Base-by-base conservation (phyloP, 92 coral and sea anemone species). In the Blastomussa wellsi region DNA sequence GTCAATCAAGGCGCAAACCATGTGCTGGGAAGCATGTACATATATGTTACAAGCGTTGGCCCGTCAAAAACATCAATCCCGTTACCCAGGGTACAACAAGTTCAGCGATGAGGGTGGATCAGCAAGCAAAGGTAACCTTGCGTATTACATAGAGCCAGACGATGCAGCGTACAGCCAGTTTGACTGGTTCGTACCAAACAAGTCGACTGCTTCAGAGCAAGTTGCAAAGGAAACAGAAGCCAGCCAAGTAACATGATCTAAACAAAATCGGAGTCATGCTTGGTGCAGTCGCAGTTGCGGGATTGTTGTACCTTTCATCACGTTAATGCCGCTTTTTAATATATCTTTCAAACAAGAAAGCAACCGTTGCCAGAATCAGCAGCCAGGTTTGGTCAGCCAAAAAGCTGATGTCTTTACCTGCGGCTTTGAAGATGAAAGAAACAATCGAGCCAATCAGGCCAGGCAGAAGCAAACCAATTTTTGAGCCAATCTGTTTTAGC, bases 11-110 rank as follows among this genome's bases (percentile, higher is more conserved):
- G 84, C 11, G n/a, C 22, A 52, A 80, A 80, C 38, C 60, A 76
- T 35, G 91, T 87, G 15, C 68, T 88, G 19, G 87, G 87, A 22
- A 10, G 22, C 11, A 69, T 79, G 19, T 71, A 31, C 37, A 72
- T 72, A 1, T 12, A 35, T 1, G 39, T 39, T 7, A 0, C 28
- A 47, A 13, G 39, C 22, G 60, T 4, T 1, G 32, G 29, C 8
- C 31, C 36, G 5, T 19, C 17, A 16, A 8, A 48, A 48, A 48
- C 19, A 10, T 1, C 16, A 10, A 19, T 3, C 16, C 12, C 19
- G n/a, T 7, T 49, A 49, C 2, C 64, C 80, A 17, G 39, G 22
- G 1, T 13, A 13, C 19, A 66, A 7, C 11, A 70, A 16, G 7
- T 28, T 68, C 41, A 3, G 44, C 20, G 35, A 13, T 17, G 6